A percentile compares a stretch with the other conserved stretches of the same genome.
phyloP scores from a whole-genome alignment of 35 echinoderm and acorn worm species.

The Eucidaris tribuloides region DNA sequence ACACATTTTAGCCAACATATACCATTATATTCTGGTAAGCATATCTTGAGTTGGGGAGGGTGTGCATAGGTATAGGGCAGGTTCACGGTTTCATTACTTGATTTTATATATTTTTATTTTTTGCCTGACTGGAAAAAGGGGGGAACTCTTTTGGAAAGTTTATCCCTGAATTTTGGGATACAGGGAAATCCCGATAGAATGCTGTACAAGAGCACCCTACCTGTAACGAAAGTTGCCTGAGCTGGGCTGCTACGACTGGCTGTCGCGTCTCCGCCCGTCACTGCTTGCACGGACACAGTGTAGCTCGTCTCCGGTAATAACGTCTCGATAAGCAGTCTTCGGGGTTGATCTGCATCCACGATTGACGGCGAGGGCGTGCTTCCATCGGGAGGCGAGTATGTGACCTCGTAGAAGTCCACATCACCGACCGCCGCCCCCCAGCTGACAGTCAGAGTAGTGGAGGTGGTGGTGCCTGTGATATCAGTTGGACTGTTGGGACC shows the following conservation, averaged over 20 bases:
- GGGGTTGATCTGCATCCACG: background rate
- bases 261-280: background rate
- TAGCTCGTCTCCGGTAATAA: background rate
- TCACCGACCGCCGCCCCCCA: slow-evolving; percentile 17
- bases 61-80: too few species aligned
- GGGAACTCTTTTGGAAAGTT: too few species aligned
- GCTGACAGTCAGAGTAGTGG: slow-evolving; percentile 13
- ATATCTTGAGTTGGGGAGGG: too few species aligned
- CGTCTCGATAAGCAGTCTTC: background rate
- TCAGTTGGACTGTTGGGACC: background rate
- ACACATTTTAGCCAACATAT: too few species aligned
- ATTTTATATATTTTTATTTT: too few species aligned
- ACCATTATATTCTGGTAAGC: too few species aligned
- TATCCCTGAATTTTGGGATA: too few species aligned
- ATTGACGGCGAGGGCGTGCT: background rate
- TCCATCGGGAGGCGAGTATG: slow-evolving; percentile 27
- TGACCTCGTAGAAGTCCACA: slow-evolving; percentile 17
- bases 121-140: too few species aligned
- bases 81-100: too few species aligned
- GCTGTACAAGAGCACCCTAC: too few species aligned
- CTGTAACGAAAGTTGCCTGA: background rate
- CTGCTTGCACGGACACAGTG: slow-evolving; percentile 2
- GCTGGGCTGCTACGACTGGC: background rate
- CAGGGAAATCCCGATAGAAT: too few species aligned
- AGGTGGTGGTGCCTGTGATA: background rate